Conservation (phyloP, 1,140 invertebrate species). For the Diachasmimorpha longicaudata region DNA sequence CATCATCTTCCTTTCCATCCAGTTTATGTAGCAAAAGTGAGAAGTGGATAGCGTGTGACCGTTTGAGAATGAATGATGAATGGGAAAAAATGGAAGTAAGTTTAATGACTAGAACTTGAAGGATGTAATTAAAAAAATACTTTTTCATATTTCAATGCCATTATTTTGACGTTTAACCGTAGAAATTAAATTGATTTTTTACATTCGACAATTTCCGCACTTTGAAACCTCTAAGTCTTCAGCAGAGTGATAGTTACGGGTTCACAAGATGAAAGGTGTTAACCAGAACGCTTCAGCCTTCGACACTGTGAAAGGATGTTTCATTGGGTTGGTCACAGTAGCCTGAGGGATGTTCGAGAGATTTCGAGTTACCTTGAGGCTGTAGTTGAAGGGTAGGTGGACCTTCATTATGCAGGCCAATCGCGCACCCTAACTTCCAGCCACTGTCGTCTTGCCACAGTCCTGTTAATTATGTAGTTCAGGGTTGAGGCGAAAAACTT, state of each 20-base stretch:
- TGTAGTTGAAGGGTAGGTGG: slow-evolving; percentile 27
- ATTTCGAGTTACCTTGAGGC: slow-evolving; percentile 30
- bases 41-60: too few relatives aligned
- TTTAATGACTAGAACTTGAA: too few relatives aligned
- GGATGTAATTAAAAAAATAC: too few relatives aligned
- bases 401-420: slow-evolving; percentile 42
- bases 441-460: slow-evolving; percentile 25
- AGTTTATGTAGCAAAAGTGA: too few relatives aligned
- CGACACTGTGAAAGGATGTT: background rate
- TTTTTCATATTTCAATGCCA: too few relatives aligned
- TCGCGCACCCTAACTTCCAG: slow-evolving; percentile 32
- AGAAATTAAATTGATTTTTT: too few relatives aligned
- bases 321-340: background rate
- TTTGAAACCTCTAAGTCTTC: too few relatives aligned
- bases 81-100: too few relatives aligned
- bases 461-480: slow-evolving; percentile 29
- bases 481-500: background rate
- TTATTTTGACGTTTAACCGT: too few relatives aligned
- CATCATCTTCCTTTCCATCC: too few relatives aligned
- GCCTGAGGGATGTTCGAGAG: slow-evolving; percentile 13
- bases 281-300: background rate
- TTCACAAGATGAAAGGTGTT: background rate
- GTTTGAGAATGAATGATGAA: too few relatives aligned
- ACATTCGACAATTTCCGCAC: too few relatives aligned
- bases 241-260: background rate